A percentile compares a stretch with the other conserved stretches of the same genome.
These are phyloP conservation scores for Drosophila chauvacae DNA, from an alignment of 1,140 invertebrate species.

Conservation along the genomic window DNA sequence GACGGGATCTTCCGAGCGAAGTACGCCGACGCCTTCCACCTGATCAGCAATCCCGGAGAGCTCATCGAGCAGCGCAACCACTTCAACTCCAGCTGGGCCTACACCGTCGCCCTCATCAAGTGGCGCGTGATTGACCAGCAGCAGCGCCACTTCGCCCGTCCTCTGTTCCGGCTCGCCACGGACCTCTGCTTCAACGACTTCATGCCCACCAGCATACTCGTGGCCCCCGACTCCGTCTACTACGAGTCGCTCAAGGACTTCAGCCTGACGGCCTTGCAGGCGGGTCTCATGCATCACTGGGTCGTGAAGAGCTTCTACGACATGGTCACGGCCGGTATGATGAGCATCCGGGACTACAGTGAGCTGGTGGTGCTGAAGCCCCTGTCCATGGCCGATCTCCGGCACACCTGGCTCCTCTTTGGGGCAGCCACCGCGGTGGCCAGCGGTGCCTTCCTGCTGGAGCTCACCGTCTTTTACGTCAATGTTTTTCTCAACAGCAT, in stretches of 20 bases:
- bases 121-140: conserved; percentile 39
- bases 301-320: conserved; percentile 52
- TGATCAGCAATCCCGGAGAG: conserved; percentile 23
- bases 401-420: conserved; percentile 10
- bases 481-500: conserved; percentile 48
- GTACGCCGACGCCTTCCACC: conserved; percentile 50
- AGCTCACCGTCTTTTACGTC: conserved; percentile 47
- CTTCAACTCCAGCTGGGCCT: conserved; percentile 61
- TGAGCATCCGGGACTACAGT: conserved; percentile 58
- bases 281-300: conserved; percentile 40
- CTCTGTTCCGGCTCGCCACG: conserved; percentile 44
- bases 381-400: conserved; percentile 29
- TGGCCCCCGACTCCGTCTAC: conserved; percentile 52
- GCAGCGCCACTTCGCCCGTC: conserved; percentile 46
- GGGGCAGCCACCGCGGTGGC: conserved; percentile 18
- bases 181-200: conserved; percentile 35
- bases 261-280: conserved; percentile 3
- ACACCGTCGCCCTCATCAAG: conserved; percentile 47
- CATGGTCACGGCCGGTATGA: conserved; percentile 47
- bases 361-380: background rate
- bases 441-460: conserved; percentile 34
- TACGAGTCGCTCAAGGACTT: conserved; percentile 18
- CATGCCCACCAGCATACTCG: conserved; percentile 23
- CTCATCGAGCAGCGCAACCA: conserved; percentile 31
- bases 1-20: conserved; percentile 35